Evolutionary conservation across 1,140 invertebrate species (phyloP), one percentile per base, ranked within the genome.

Genomic region (Halyomorpha halys): DNA sequence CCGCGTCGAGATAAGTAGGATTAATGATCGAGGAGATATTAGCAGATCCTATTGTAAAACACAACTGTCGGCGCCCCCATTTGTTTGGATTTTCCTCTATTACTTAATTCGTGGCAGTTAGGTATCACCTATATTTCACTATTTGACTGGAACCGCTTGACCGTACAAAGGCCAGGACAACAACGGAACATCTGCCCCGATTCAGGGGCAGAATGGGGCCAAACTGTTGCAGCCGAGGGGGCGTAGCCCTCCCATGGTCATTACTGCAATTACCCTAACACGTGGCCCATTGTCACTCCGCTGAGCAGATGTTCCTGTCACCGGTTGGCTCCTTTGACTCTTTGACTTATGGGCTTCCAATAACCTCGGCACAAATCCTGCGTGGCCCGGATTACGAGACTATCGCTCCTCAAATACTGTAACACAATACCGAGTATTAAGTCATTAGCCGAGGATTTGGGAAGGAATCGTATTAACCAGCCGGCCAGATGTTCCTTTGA

Each of bases 321-420:
- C n/a, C 34, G 34, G 34, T 21, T 11, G n/a, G n/a, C n/a, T 49
- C 53, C 23, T 56, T 56, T 56, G 53, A 56, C 53, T 56, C 15
- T 56, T 56, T 56, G 53, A 56, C 53, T 56, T 56, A 56, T 56
- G 19, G 53, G 27, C 53, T 56, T 56, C 23, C 53, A 56, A 56
- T 56, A 56, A 56, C 53, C 21, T 56, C 34, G 6, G 34, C 34
- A 39, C 34, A 39, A 39, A 39, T 19, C 47, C 47, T 21, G 11
- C 47, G 6, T 18, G 5, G 16, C 47, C n/a, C n/a, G n/a, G 21
- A 18, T 49, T 49, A 21, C 11, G 6, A 49, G 21, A 18, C 9
- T 49, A 18, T 49, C 47, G 47, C n/a, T 14, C 47, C n/a, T 19
- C 21, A 18, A 19, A 19, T 21, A 21, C n/a, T 49, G 11, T 13